Conservation (phyloP, 2,797 vertebrate species). For the Parotocinclus haroldoi region DNA sequence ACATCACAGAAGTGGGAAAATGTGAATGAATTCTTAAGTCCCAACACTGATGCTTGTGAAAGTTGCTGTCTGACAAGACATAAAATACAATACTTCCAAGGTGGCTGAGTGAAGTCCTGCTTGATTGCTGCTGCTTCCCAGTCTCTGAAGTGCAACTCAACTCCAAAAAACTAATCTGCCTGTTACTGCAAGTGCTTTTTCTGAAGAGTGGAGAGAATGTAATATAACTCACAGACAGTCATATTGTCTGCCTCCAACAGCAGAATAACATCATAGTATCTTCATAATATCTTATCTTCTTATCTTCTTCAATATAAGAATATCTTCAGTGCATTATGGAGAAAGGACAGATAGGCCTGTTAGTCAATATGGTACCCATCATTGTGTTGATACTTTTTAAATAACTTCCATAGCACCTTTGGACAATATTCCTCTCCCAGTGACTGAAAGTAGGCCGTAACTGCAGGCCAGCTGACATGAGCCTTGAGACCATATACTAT, state of each 20-base stretch:
- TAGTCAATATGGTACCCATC: slow-evolving; percentile 7
- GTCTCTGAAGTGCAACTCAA: slow-evolving; percentile 2
- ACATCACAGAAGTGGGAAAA: slow-evolving; percentile 20
- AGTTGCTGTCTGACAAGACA: slow-evolving; percentile 29
- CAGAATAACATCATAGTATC: slow-evolving; percentile 26
- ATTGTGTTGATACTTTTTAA: slow-evolving; percentile 26
- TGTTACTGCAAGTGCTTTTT: slow-evolving; percentile 34
- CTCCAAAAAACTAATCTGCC: slow-evolving; percentile 15
- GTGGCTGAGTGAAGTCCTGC: slow-evolving; percentile 14
- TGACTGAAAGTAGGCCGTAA: slow-evolving; percentile 26
- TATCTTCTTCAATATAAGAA: too few relatives aligned
- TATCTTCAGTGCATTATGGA: slow-evolving; percentile 11
- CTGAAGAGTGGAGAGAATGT: slow-evolving; percentile 27
- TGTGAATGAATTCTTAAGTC: slow-evolving; percentile 35
- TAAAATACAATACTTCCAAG: slow-evolving; percentile 23
- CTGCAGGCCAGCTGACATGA: slow-evolving; percentile 19
- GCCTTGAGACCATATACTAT: slow-evolving; percentile 21
- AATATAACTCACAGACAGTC: slow-evolving; percentile 33
- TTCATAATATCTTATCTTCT: too few relatives aligned
- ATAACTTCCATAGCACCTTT: slow-evolving; percentile 7
- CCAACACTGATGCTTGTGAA: slow-evolving; percentile 27
- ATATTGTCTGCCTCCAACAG: slow-evolving; percentile 23
- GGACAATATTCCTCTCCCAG: slow-evolving; percentile 14
- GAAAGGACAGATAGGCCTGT: slow-evolving; percentile 17
- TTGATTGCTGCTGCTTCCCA: too few relatives aligned